Evolutionary conservation across 2,113 vertebrate genomes (phyloP).

Genomic region (Grammomys surdaster): DNA sequence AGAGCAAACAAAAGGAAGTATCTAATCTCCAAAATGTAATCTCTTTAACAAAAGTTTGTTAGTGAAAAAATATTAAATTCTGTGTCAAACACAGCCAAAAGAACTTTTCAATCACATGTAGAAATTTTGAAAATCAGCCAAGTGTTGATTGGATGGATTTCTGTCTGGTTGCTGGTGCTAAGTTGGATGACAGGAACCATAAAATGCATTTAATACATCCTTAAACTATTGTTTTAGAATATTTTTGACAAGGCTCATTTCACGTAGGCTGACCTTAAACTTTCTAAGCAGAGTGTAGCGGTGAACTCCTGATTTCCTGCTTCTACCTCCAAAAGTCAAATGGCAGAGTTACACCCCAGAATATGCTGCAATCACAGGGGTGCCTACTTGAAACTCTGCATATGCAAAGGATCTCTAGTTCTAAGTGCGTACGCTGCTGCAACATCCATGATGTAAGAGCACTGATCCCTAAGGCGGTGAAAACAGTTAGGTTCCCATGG

Average conservation of each 20-base stretch:
- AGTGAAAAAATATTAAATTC: not conserved
- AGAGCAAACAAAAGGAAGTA: not conserved
- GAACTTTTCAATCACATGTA: not conserved
- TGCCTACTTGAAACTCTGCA: not conserved
- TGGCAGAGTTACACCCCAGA: not conserved
- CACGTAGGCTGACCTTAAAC: not conserved
- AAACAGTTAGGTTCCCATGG: not conserved
- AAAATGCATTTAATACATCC: not conserved
- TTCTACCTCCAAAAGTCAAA: not conserved
- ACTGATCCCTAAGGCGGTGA: not conserved
- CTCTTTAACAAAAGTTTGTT: not conserved
- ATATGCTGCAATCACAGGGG: not conserved
- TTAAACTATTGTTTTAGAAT: not conserved
- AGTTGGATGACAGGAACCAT: not conserved
- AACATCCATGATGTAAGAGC: not conserved
- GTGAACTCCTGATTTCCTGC: not conserved
- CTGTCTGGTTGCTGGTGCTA: not conserved
- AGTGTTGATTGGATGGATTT: not conserved
- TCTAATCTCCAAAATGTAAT: not conserved
- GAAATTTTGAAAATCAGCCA: not conserved
- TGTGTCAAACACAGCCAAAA: not conserved
- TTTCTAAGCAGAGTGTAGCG: not conserved
- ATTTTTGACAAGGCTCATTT: not conserved
- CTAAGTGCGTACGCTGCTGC: not conserved
- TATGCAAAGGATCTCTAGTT: not conserved